Evolutionary conservation across 2,888 invertebrate species (phyloP).

Genomic region (Drosophila meridiana): DNA sequence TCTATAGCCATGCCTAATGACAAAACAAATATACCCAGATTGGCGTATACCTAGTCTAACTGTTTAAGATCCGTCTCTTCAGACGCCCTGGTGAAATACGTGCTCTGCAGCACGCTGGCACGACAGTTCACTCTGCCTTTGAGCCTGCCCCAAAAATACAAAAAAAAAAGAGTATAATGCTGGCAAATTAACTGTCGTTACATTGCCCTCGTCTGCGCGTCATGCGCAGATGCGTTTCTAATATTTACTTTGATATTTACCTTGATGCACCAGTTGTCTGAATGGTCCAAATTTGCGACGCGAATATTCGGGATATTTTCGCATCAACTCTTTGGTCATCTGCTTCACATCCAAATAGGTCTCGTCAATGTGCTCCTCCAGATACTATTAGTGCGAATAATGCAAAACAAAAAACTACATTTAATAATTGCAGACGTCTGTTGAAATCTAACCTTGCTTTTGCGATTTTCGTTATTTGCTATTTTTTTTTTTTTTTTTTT

Average conservation of each 20-base stretch:
- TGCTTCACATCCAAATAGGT: conserved; percentile 92
- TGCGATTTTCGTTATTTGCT: neutral
- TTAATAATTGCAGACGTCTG: conserved; percentile 25
- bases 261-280: conserved; percentile 90
- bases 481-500: conserved; percentile 22
- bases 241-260: conserved; percentile 72
- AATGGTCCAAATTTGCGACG: conserved; percentile 93
- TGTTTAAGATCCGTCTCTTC: neutral
- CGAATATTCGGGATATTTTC: conserved; percentile 91
- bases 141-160: conserved; percentile 3
- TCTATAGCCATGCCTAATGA: neutral
- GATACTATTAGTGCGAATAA: conserved; percentile 85
- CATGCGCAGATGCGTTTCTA: conserved; percentile 37
- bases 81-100: neutral
- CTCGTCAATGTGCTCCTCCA: conserved; percentile 92
- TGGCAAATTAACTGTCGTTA: conserved; percentile 12
- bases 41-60: neutral
- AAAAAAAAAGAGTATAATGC: neutral
- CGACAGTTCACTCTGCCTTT: neutral
- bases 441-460: conserved; percentile 66
- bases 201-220: neutral
- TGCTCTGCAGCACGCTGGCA: neutral
- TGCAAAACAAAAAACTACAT: conserved; percentile 5
- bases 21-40: neutral
- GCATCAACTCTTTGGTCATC: conserved; percentile 93